Evolutionary conservation across 2,888 invertebrate species (phyloP), one percentile per base, ranked within the genome.

Genomic region (Lysandra coridon): DNA sequence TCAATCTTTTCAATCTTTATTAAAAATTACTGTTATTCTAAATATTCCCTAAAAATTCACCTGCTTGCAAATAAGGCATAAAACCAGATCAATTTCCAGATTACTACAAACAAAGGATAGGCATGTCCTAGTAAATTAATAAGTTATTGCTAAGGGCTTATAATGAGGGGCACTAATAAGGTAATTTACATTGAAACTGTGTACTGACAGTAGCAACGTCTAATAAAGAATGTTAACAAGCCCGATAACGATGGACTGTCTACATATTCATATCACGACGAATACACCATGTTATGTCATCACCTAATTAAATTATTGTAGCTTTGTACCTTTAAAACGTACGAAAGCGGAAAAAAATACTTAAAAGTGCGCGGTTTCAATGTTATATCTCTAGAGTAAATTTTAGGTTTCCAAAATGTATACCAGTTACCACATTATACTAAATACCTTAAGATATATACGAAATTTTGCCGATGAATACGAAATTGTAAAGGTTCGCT

Each of bases 251-350:
- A 33, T 33, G 33, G 0, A 33, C 69, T 33, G 14, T 17, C 69
- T 69, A 69, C 69, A 69, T 69, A 69, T 69, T 69, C 37, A 69
- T 69, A 69, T 64, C 30, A 64, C 33, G 30, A 69, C 69, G 69
- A 33, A 33, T 37, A 69, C 69, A 37, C 33, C 14, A 17, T 69
- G 69, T 69, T 33, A 69, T 37, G 69, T 37, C 69, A 33, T 69
- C 33, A 33, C 4, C 33, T 37, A 69, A 69, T 69, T 69, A 69
- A 69, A 69, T 69, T 69, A 37, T 69, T 14, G 4, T 37, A 57
- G 17, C 57, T 57, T 57, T 17, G 53, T 53, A 14, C 53, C 14
- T 53, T 53, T 17, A 53, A 17, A 17, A 57, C 12, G 4, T 57
- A 57, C 4, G 14, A 17, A 53, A 17, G 53, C 53, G 53, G 4